Evolutionary conservation across 2,113 vertebrate genomes (phyloP).

Genomic region (Oncorhynchus mykiss): DNA sequence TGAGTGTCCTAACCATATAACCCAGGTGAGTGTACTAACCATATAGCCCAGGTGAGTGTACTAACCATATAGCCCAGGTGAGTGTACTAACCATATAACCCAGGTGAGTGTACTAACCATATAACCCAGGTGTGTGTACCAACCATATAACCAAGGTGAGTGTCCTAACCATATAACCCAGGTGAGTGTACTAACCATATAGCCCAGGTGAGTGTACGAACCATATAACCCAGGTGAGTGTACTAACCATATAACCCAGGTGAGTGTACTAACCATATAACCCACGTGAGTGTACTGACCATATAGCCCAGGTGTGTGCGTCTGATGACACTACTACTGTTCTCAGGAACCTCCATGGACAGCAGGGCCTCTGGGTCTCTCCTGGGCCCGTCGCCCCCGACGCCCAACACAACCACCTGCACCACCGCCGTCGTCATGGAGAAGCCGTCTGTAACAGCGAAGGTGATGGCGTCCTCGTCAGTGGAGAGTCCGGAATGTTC

Average conservation of each 20-base stretch:
- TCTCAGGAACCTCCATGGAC: slow-evolving; percentile 79
- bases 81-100: no score
- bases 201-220: no score
- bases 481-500: slow-evolving; percentile 77
- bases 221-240: background rate
- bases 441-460: slow-evolving; percentile 87
- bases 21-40: no score
- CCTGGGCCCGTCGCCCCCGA: slow-evolving; percentile 66
- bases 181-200: no score
- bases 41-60: no score
- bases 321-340: slow-evolving; percentile 79
- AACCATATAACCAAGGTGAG: no score
- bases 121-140: no score
- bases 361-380: slow-evolving; percentile 75
- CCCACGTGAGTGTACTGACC: slow-evolving; percentile 83
- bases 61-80: no score
- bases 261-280: slow-evolving; percentile 81
- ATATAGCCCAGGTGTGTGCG: slow-evolving; percentile 84
- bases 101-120: no score
- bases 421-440: slow-evolving; percentile 75
- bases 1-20: no score
- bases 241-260: slow-evolving; percentile 84
- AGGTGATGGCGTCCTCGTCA: slow-evolving; percentile 82
- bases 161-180: no score
- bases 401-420: slow-evolving; percentile 76